Conservation (phyloP, 2,888 invertebrate genomes). For the Hartigia nigra region DNA sequence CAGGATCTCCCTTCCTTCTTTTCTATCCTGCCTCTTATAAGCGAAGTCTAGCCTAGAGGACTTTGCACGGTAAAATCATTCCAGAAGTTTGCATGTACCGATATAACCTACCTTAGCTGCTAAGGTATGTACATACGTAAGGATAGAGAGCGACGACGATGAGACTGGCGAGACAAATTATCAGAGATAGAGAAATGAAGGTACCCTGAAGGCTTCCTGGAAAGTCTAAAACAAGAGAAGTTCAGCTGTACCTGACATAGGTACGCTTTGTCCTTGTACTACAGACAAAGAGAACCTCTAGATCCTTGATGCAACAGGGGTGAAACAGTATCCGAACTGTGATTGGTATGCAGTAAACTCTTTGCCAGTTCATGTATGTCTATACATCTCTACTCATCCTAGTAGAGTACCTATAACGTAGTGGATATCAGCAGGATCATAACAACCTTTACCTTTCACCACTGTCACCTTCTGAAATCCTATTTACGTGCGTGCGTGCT, state of each 20-base stretch:
- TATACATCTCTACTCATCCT: not conserved
- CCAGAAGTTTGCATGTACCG: not conserved
- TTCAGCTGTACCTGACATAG: not conserved
- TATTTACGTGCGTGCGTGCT: not conserved
- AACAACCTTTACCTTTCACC: not conserved
- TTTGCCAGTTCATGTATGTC: not conserved
- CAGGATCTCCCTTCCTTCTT: not conserved
- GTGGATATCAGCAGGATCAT: not conserved
- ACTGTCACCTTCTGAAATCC: not conserved
- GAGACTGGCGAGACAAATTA: not conserved
- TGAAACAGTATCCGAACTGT: slow-evolving; percentile 52
- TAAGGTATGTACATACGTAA: not conserved
- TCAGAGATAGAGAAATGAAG: not conserved
- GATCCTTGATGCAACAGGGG: slow-evolving; percentile 15
- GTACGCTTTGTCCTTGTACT: not conserved
- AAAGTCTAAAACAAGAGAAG: not conserved
- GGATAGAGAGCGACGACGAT: not conserved
- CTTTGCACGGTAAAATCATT: not conserved
- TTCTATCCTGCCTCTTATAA: not conserved
- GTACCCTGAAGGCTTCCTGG: not conserved
- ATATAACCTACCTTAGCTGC: not conserved
- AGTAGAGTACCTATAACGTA: not conserved
- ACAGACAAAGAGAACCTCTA: not conserved
- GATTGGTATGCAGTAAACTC: slow-evolving; percentile 42
- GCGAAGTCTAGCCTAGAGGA: not conserved